Conservation (phyloP, 2,113 vertebrate genomes). For the Carassius carassius region DNA sequence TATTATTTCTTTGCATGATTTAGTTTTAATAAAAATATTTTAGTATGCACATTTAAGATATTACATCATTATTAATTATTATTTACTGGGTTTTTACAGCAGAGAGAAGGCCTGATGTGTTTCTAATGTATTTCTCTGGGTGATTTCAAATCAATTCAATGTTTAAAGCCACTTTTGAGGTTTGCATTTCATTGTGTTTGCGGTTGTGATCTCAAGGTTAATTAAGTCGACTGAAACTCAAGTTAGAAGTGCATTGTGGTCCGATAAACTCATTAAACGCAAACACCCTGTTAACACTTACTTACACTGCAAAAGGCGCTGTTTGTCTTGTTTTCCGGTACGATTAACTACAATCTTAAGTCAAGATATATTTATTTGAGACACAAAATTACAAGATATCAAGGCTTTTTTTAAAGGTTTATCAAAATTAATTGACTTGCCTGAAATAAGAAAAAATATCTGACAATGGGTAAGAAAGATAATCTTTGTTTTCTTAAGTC, state of each 20-base stretch:
- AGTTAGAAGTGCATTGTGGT: conserved; percentile 6
- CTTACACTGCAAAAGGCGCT: background rate
- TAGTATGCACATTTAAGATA: no score
- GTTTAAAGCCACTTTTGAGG: background rate
- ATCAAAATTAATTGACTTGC: background rate
- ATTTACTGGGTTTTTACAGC: background rate
- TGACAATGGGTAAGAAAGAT: background rate
- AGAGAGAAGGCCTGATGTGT: background rate
- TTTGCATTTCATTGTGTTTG: background rate
- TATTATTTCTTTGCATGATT: no score
- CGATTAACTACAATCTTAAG: background rate
- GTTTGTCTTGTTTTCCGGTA: background rate
- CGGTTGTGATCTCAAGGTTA: background rate
- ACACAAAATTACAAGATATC: no score
- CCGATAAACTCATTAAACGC: background rate
- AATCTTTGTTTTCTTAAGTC: background rate
- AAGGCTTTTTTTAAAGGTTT: background rate
- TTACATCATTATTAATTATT: no score
- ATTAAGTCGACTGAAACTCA: background rate
- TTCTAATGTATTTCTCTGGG: background rate
- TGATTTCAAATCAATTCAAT: background rate
- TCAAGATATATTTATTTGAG: no score
- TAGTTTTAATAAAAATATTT: no score
- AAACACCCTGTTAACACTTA: background rate
- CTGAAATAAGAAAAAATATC: background rate